A percentile compares a stretch with the other conserved stretches of the same genome.
Evolutionary conservation across 2,888 invertebrate genomes (phyloP).

Genomic region (Portevinia maculata): DNA sequence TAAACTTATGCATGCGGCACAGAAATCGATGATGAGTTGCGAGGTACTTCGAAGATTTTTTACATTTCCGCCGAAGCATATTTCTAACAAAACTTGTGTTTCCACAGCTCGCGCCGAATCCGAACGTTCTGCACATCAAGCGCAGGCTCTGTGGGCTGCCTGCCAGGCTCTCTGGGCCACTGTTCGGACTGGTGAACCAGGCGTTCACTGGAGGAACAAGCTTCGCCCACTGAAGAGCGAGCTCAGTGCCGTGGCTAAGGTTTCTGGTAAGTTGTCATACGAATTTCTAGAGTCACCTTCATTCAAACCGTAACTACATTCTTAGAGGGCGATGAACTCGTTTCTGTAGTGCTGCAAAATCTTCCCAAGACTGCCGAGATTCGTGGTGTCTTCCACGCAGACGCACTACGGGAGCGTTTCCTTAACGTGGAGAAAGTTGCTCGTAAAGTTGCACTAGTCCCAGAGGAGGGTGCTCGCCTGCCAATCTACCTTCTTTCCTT

Average conservation of each 20-base stretch:
- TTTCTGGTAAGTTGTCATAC: conserved; percentile 85
- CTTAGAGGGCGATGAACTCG: conserved; percentile 91
- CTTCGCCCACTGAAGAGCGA: conserved; percentile 87
- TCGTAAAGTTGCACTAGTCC: conserved; percentile 92
- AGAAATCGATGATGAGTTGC: conserved; percentile 82
- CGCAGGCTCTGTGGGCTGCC: conserved; percentile 96
- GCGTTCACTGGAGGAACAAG: conserved; percentile 84
- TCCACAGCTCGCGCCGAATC: conserved; percentile 87
- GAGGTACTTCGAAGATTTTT: conserved; percentile 78
- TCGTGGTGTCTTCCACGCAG: conserved; percentile 94
- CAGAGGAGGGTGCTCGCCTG: conserved; percentile 93
- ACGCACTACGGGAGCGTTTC: conserved; percentile 92
- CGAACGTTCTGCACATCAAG: conserved; percentile 89
- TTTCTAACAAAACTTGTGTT: not conserved
- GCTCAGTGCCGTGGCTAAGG: conserved; percentile 88
- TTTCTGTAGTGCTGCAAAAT: conserved; percentile 89
- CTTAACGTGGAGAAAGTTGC: conserved; percentile 91
- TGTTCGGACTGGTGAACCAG: conserved; percentile 86
- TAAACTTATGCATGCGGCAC: conserved; percentile 76
- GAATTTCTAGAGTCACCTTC: not conserved
- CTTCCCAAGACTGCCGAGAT: conserved; percentile 90
- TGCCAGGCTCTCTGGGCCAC: conserved; percentile 93
- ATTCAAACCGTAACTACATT: conserved; percentile 32
- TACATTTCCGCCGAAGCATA: not conserved
- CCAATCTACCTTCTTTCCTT: conserved; percentile 93